Conservation (phyloP, 1,140 invertebrate species). For the Apolygus lucorum region DNA sequence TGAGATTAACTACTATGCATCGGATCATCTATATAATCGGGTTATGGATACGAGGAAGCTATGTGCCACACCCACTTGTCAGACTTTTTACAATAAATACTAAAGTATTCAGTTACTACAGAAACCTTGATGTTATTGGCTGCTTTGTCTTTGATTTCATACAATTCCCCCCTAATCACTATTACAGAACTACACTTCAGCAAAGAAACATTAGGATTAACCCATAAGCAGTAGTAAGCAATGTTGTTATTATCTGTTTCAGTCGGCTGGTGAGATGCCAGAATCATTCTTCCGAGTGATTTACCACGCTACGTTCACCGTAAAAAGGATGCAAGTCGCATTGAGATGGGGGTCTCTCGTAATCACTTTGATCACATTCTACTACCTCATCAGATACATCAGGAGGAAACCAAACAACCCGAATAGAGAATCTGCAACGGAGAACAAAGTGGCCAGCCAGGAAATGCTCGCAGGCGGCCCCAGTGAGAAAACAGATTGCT, state of each 20-base stretch:
- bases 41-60: too few relatives aligned
- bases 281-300: constrained; percentile 27
- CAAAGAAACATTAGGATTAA: too few relatives aligned
- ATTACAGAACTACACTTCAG: background rate
- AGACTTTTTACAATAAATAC: too few relatives aligned
- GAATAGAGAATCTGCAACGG: too few relatives aligned
- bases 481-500: too few relatives aligned
- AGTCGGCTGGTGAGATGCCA: constrained; percentile 29
- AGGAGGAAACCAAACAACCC: background rate
- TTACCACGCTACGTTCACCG: constrained; percentile 30
- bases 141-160: background rate
- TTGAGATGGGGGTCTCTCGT: constrained; percentile 26
- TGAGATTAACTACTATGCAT: too few relatives aligned
- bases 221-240: too few relatives aligned
- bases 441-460: too few relatives aligned
- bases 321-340: constrained; percentile 23
- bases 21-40: too few relatives aligned
- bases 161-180: background rate
- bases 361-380: background rate
- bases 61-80: too few relatives aligned
- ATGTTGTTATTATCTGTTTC: constrained; percentile 4
- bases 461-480: too few relatives aligned
- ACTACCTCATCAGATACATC: background rate
- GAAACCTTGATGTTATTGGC: background rate
- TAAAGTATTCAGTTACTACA: background rate